Evolutionary conservation across 2,888 invertebrate genomes (phyloP).

Genomic region (Callyntrura guangdongensis): DNA sequence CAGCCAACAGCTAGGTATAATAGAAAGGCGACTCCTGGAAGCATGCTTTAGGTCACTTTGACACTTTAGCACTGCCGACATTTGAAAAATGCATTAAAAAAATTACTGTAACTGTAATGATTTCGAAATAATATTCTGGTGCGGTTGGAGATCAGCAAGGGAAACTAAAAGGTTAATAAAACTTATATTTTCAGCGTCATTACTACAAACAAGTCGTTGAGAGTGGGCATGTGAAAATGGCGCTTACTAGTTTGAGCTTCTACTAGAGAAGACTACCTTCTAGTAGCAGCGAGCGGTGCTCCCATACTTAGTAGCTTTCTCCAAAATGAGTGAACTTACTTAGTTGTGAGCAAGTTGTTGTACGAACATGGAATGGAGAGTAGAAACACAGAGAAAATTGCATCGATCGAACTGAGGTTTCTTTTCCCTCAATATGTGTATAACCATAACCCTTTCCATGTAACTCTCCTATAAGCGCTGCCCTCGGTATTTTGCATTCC

Average conservation of each 20-base stretch:
- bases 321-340: conserved; percentile 52
- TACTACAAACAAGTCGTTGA: conserved; percentile 54
- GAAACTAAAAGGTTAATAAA: background rate
- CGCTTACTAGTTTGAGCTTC: conserved; percentile 68
- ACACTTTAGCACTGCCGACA: conserved; percentile 72
- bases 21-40: conserved; percentile 63
- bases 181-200: conserved; percentile 4
- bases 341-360: conserved; percentile 27
- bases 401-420: conserved; percentile 73
- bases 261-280: background rate
- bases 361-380: conserved; percentile 28
- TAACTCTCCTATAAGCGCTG: conserved; percentile 38
- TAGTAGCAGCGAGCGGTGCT: conserved; percentile 1
- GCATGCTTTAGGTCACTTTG: conserved; percentile 67
- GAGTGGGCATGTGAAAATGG: conserved; percentile 75
- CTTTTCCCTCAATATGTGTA: conserved; percentile 44
- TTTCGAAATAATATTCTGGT: conserved; percentile 59
- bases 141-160: background rate
- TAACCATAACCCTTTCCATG: conserved; percentile 38
- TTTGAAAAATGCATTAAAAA: conserved; percentile 75
- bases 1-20: conserved; percentile 69
- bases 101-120: conserved; percentile 55
- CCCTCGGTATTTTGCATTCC: conserved; percentile 15
- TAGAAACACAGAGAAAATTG: conserved; percentile 70
- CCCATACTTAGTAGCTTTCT: conserved; percentile 52